Conservation (phyloP, 2,888 invertebrate species). For the Morpho achilles region DNA sequence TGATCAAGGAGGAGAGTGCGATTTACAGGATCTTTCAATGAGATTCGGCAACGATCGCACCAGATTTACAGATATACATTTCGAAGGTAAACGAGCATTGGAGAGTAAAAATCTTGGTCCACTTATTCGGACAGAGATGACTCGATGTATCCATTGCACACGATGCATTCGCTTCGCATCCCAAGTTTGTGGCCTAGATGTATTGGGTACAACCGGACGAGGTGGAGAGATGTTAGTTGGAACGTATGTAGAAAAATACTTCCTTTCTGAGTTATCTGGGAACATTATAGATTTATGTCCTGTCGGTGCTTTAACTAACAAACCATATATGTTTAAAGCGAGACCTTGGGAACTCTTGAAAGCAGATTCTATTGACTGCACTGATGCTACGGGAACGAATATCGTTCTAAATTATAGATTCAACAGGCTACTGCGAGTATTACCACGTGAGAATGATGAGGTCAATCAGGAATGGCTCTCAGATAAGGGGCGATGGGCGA, state of each 20-base stretch:
- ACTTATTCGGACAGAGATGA: conserved; percentile 98
- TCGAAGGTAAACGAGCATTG: conserved; percentile 94
- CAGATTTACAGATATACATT: conserved; percentile 93
- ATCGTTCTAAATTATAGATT: conserved; percentile 55
- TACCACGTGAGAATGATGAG: conserved; percentile 65
- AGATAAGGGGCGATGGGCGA: conserved; percentile 97
- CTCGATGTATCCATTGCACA: conserved; percentile 99
- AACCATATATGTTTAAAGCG: conserved; percentile 97
- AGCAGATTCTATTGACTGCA: conserved; percentile 76
- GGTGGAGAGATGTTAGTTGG: conserved; percentile 98
- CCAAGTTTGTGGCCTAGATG: conserved; percentile 98
- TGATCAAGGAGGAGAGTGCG: conserved; percentile 97
- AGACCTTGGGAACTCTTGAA: conserved; percentile 97
- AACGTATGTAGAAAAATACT: conserved; percentile 98
- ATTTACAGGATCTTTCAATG: conserved; percentile 98
- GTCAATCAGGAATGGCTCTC: conserved; percentile 98
- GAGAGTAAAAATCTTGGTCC: conserved; percentile 99
- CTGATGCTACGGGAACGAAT: conserved; percentile 68
- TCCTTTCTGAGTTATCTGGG: conserved; percentile 97
- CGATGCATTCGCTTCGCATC: conserved; percentile 98
- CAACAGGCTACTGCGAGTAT: conserved; percentile 54
- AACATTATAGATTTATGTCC: conserved; percentile 99
- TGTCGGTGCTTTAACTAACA: conserved; percentile 97
- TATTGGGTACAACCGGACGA: conserved; percentile 94
- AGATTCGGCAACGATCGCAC: conserved; percentile 96